phyloP scores from a whole-genome alignment of 1,140 invertebrate species.

The Drosophila santomea region DNA sequence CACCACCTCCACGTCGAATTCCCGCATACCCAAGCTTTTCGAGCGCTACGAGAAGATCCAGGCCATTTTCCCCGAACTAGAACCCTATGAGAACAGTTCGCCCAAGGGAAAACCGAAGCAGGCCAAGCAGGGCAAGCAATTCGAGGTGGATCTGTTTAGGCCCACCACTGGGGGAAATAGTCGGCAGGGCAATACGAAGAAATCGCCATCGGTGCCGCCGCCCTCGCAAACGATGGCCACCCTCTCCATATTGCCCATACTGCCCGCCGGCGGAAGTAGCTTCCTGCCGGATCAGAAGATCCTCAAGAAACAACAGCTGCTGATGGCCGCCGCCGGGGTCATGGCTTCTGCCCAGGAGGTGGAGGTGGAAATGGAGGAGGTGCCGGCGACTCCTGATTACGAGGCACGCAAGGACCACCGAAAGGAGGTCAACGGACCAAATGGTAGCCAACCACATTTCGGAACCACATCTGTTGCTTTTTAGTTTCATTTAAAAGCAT shows the following conservation, averaged over 20 bases:
- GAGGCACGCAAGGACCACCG: constrained; percentile 14
- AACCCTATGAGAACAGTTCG: constrained; percentile 84
- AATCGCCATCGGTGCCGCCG: constrained; percentile 72
- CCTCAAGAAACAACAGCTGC: constrained; percentile 73
- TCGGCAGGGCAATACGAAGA: constrained; percentile 75
- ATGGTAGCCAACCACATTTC: constrained; percentile 58
- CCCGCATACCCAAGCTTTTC: constrained; percentile 89
- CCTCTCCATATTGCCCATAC: constrained; percentile 11
- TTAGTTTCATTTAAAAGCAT: neutral
- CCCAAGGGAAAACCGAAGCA: constrained; percentile 49
- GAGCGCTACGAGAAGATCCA: constrained; percentile 90
- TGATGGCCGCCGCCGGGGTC: constrained; percentile 74
- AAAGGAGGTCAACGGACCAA: constrained; percentile 46
- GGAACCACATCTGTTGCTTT: constrained; percentile 23
- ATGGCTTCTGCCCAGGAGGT: constrained; percentile 37
- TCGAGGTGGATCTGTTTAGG: constrained; percentile 67
- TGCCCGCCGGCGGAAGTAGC: constrained; percentile 65
- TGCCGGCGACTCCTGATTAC: constrained; percentile 17
- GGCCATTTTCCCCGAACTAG: constrained; percentile 90
- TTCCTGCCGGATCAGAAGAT: constrained; percentile 80
- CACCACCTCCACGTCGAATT: constrained; percentile 34
- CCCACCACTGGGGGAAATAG: constrained; percentile 50
- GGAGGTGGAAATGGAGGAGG: constrained; percentile 18
- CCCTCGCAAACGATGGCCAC: constrained; percentile 38
- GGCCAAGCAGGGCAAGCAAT: constrained; percentile 64